Base-by-base conservation (phyloP, 2,113 vertebrate genomes). In the Tragelaphus strepsiceros region DNA sequence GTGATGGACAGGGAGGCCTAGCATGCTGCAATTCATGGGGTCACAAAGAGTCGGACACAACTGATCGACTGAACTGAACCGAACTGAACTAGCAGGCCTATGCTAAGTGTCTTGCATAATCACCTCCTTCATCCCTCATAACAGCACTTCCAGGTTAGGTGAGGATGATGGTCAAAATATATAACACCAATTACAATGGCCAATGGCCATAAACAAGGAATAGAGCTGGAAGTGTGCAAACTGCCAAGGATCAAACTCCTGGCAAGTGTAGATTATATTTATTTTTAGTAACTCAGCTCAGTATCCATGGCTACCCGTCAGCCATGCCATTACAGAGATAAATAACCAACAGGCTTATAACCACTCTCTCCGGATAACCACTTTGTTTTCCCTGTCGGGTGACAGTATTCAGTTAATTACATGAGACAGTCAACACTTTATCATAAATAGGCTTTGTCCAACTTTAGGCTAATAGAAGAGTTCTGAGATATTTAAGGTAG, bases 11-110 rank as follows among this genome's bases (percentile, higher is more conserved):
- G 10, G 58, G 24, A 26, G 58, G 24, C 58, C 24, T 59, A 4
- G 58, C 4, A 0, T 26, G 24, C 10, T 59, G 58, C 2, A 24
- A 12, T 26, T 59, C 24, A 59, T 12, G 24, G 1, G 4, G 58
- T 26, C 10, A 4, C 24, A 12, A 10, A 26, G 58, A 26, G 58
- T 59, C 0, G 10, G 58, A 26, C 58, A 59, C 0, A 0, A 26
- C 10, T 59, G 24, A 59, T 10, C 2, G 0, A 59, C 58, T 26
- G 10, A 59, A 59, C 1, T 3, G 58, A 59, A 58, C 22, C 10
- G 56, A 58, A 59, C 10, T 59, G 58, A 59, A 59, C 54, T 22
- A 39, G 1, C 6, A 67, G 87, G 30, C 30, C 16, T 13, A 43
- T 5, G 32, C 39, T 61, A 80, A 51, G 3, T 32, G 1, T 43